Percentiles rank a stretch among this genome's conserved stretches.
phyloP scores from a whole-genome alignment of 2,888 invertebrate genomes.

The Synanthedon formicaeformis region DNA sequence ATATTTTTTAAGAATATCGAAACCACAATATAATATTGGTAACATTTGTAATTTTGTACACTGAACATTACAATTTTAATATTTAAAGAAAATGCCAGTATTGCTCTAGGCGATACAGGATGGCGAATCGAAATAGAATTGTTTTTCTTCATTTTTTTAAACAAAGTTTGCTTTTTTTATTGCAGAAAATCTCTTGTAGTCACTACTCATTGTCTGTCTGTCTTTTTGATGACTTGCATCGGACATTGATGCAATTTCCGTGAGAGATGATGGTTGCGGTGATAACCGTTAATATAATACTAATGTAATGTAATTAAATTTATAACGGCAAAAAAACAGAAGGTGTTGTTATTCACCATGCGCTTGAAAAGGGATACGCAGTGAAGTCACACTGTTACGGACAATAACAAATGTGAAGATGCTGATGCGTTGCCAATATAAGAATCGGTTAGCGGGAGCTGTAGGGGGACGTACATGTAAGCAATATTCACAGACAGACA shows the following conservation, averaged over 20 bases:
- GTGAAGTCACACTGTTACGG: constrained; percentile 9
- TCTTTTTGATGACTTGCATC: not conserved
- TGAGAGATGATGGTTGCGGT: no score
- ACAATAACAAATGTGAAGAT: not conserved
- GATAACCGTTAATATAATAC: constrained; percentile 2
- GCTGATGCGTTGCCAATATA: constrained; percentile 5
- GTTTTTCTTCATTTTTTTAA: no score
- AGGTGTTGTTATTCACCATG: constrained; percentile 37
- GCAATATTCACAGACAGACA: constrained; percentile 53
- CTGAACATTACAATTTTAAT: no score
- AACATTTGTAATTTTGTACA: no score
- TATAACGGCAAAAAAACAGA: constrained; percentile 21
- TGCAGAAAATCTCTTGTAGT: no score
- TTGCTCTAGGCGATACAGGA: no score
- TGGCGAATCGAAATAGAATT: no score
- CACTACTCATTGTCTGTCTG: not conserved
- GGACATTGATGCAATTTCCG: no score
- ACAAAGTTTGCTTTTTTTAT: no score
- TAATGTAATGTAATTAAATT: no score
- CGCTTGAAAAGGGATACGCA: constrained; percentile 16
- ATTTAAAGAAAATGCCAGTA: no score
- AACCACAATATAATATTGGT: not conserved
- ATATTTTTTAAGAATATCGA: not conserved
- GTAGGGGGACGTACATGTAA: constrained; percentile 49
- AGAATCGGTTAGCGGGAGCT: constrained; percentile 22